Evolutionary conservation across 2,113 vertebrate species (phyloP), one percentile per base, ranked within the genome.

Genomic region (Nansenia antarctica): DNA sequence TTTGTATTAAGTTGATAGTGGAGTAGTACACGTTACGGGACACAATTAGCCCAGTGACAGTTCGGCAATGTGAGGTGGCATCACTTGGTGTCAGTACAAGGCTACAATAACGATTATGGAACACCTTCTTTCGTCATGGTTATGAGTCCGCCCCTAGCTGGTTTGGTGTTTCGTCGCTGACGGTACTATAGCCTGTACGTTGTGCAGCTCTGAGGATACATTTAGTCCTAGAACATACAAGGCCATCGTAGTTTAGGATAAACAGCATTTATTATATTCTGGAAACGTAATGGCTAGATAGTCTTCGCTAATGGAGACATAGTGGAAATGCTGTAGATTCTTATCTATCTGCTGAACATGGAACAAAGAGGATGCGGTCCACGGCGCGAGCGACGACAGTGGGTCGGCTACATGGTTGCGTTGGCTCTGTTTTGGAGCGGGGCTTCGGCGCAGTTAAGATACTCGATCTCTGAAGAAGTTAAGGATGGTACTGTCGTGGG

Each of bases 401-500:
- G 57, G 15, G 15, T 76, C 39, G 12, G 20, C 1, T 59, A 74
- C 42, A 5, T 66, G 35, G 30, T 30, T 39, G 2, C 68, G 35
- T 27, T 70, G 14, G 20, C 85, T 24, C 8, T 66, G 8, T 69
- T 69, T 52, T 70, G 69, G 14, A 70, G 39, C 49, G 24, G 20
- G 0, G 52, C 62, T 15, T 76, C 37, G 14, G 85, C 82, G 11
- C 81, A 85, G 24, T 65, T 83, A 61, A 62, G 79, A 55, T 87
- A 87, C 54, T 84, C 86, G 1, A 58, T 82, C 34, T 62, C 72
- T 29, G 85, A 87, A 54, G 83, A 82, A 62, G 59, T 79, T 34
- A 76, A 79, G 18, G 73, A 80, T 1, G 84, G 84, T 9, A 24
- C 79, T 34, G 47, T 63, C 5, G 74, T 87, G 1, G 85, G 84